Percentiles rank a stretch among this genome's conserved stretches.
These are phyloP conservation scores for Phaetusa simplex DNA, from an alignment of 2,113 vertebrate species.

Conservation along the genomic window DNA sequence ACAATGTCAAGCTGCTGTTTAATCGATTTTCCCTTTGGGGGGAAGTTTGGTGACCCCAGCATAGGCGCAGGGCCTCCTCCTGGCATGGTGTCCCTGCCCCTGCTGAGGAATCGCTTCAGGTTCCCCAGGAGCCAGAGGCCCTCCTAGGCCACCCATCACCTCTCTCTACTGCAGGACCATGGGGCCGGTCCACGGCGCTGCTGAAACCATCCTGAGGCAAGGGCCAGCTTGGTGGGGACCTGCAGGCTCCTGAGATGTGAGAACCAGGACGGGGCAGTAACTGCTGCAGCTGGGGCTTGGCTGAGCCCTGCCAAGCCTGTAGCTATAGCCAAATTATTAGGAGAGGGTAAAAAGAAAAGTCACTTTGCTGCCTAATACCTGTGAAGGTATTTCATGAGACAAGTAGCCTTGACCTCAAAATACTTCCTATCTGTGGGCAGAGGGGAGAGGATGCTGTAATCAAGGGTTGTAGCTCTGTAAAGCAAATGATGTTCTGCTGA, in stretches of 20 bases:
- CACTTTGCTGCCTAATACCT: not conserved
- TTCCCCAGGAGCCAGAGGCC: not conserved
- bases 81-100: fast-evolving
- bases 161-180: not conserved
- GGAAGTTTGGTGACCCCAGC: not conserved
- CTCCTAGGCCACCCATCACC: not conserved
- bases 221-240: not conserved
- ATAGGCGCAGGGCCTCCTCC: not conserved
- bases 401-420: not conserved
- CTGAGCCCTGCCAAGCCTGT: not conserved
- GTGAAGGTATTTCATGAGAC: not conserved
- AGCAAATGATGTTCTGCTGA: not conserved
- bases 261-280: not conserved
- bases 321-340: not conserved
- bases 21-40: not conserved
- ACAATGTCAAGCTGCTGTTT: not conserved
- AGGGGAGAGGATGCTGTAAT: not conserved
- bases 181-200: not conserved
- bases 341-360: not conserved
- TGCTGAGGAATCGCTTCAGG: not conserved
- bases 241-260: not conserved
- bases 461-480: fast-evolving
- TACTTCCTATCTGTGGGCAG: not conserved
- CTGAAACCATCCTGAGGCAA: not conserved
- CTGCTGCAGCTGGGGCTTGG: not conserved